phyloP scores from a whole-genome alignment of 2,113 vertebrate species.

The Alexandromys fortis region DNA sequence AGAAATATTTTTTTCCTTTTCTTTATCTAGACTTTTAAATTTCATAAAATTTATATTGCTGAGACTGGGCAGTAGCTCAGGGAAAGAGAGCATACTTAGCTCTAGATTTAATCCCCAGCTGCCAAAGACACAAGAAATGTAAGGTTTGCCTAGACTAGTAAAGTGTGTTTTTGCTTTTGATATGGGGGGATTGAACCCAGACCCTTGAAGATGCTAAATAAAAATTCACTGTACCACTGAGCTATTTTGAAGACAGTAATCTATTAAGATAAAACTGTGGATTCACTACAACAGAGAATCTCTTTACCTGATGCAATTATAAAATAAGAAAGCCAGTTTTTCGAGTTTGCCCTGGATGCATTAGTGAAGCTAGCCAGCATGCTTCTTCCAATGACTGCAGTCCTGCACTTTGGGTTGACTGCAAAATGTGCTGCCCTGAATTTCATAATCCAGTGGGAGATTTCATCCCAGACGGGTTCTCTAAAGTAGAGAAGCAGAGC shows the following conservation, averaged over 20 bases:
- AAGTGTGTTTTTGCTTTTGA: not conserved
- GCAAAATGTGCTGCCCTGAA: not conserved
- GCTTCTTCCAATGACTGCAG: not conserved
- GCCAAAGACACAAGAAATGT: not conserved
- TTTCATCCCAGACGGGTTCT: not conserved
- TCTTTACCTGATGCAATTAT: not conserved
- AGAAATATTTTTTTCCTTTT: conserved; percentile 39
- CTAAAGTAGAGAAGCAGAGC: not conserved
- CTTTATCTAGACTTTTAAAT: conserved; percentile 23
- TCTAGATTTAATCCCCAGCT: not conserved
- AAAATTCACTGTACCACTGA: not conserved
- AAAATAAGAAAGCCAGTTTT: not conserved
- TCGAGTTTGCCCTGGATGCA: not conserved
- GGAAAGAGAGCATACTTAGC: not conserved
- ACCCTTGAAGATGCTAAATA: not conserved
- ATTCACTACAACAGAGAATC: not conserved
- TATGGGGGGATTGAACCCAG: not conserved
- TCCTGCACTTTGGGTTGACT: not conserved
- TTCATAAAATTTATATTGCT: not conserved
- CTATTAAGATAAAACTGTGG: not conserved
- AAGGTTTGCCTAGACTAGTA: not conserved
- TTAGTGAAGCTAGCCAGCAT: not conserved
- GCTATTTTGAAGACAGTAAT: conserved; percentile 10
- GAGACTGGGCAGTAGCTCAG: too few relatives aligned
- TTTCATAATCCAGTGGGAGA: not conserved